A percentile compares a stretch with the other conserved stretches of the same genome.
Evolutionary conservation across 2,888 invertebrate species (phyloP).

Genomic region (Tetropium fuscum): DNA sequence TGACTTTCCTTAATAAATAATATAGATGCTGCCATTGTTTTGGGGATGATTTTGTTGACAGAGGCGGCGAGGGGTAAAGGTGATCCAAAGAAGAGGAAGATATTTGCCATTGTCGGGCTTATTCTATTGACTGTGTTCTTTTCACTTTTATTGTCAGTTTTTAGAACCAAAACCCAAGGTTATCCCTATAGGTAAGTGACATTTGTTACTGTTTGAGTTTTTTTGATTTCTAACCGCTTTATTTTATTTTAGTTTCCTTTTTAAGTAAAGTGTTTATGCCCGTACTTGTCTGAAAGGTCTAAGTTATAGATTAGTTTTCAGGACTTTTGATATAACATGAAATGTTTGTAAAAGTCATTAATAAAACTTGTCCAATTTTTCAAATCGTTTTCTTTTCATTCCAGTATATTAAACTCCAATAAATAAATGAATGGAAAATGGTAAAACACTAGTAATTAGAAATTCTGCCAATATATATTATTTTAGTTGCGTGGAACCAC

Average conservation of each 20-base stretch:
- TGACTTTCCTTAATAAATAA: slow-evolving; percentile 55
- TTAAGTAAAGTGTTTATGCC: slow-evolving; percentile 32
- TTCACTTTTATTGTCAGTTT: slow-evolving; percentile 94
- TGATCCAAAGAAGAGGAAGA: slow-evolving; percentile 85
- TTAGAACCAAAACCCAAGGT: slow-evolving; percentile 97
- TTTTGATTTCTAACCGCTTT: slow-evolving; percentile 1
- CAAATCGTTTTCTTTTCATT: too few species aligned
- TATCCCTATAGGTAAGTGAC: slow-evolving; percentile 92
- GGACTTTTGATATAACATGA: slow-evolving; percentile 3
- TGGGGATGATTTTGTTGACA: slow-evolving; percentile 95
- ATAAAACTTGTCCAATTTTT: too few species aligned
- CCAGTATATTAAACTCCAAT: too few species aligned
- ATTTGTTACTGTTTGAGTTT: not conserved
- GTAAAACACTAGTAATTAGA: slow-evolving; percentile 8
- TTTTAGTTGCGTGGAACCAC: too few species aligned
- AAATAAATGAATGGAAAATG: too few species aligned
- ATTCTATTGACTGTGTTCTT: slow-evolving; percentile 94
- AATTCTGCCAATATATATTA: too few species aligned
- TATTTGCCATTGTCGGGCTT: slow-evolving; percentile 90
- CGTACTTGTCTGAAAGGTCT: too few species aligned
- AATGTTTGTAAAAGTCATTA: slow-evolving; percentile 11
- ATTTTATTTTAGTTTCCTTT: slow-evolving; percentile 37
- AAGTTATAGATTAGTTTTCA: too few species aligned
- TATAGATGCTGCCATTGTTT: slow-evolving; percentile 90
- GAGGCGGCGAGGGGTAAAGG: slow-evolving; percentile 84